A percentile compares a stretch with the other conserved stretches of the same genome.
These are phyloP conservation scores for Psephotus haematonotus DNA, from an alignment of 2,113 vertebrate genomes.

Conservation along the genomic window DNA sequence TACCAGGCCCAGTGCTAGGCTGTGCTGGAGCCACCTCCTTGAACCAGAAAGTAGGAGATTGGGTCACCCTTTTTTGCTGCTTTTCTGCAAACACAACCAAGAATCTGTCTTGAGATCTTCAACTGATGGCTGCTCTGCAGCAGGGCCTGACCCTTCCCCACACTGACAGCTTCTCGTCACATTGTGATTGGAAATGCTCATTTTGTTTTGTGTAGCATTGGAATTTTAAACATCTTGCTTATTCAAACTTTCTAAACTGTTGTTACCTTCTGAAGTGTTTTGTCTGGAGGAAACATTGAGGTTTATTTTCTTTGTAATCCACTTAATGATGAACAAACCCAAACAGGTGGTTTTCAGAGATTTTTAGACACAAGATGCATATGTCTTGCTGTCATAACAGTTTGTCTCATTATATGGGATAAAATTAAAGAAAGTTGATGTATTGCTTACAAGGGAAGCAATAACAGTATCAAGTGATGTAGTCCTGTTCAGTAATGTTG, in stretches of 20 bases:
- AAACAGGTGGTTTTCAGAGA: constrained; percentile 59
- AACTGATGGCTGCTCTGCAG: neutral
- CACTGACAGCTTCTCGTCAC: neutral
- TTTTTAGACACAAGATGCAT: constrained; percentile 15
- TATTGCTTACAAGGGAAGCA: constrained; percentile 12
- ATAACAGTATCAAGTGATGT: neutral
- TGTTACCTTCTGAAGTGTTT: neutral
- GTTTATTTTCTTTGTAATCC: constrained; percentile 49
- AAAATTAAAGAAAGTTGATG: constrained; percentile 36
- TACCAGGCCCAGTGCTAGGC: neutral
- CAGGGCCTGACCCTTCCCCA: neutral
- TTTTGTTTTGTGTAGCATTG: rapidly evolving
- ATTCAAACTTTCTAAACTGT: neutral
- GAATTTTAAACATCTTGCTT: neutral
- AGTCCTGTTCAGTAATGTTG: neutral
- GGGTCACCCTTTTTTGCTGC: too few relatives aligned
- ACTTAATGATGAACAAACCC: constrained; percentile 53
- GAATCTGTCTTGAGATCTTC: neutral
- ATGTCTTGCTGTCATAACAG: constrained; percentile 52
- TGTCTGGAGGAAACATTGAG: constrained; percentile 19
- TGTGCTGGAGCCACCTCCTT: rapidly evolving
- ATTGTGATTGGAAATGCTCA: rapidly evolving
- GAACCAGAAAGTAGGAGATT: neutral
- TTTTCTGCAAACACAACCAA: neutral
- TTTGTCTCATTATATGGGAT: constrained; percentile 43